phyloP scores from a whole-genome alignment of 2,888 invertebrate species.

The Mimachlamys varia region DNA sequence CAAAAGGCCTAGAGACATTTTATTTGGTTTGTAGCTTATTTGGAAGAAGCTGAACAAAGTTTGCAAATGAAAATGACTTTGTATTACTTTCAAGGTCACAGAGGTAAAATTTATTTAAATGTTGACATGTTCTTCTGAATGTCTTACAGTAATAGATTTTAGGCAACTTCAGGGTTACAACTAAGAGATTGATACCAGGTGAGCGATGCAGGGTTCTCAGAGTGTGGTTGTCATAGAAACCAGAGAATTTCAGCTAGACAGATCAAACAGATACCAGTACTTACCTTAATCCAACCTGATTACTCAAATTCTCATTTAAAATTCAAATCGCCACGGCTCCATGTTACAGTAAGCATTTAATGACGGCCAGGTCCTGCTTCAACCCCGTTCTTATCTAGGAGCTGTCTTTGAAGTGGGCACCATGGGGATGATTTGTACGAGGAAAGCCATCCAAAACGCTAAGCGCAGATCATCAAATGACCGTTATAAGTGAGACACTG shows the following conservation, averaged over 20 bases:
- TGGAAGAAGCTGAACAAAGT: no score
- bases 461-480: slow-evolving; percentile 15
- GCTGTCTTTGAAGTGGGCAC: neutral
- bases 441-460: neutral
- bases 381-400: neutral
- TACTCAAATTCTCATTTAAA: slow-evolving; percentile 16
- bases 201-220: no score
- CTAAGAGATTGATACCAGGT: no score
- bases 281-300: neutral
- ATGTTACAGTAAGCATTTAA: neutral
- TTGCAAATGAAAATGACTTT: no score
- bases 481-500: slow-evolving; percentile 29
- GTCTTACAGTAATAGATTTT: no score
- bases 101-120: neutral
- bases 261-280: neutral
- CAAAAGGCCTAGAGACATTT: no score
- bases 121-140: neutral
- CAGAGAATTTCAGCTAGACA: neutral
- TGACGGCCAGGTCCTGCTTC: neutral
- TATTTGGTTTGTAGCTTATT: no score
- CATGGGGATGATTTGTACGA: neutral
- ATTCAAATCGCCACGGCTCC: neutral
- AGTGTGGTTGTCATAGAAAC: neutral
- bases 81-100: no score
- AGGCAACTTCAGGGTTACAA: no score